Conservation (phyloP, 2,888 invertebrate genomes). For the Acleris holmiana region DNA sequence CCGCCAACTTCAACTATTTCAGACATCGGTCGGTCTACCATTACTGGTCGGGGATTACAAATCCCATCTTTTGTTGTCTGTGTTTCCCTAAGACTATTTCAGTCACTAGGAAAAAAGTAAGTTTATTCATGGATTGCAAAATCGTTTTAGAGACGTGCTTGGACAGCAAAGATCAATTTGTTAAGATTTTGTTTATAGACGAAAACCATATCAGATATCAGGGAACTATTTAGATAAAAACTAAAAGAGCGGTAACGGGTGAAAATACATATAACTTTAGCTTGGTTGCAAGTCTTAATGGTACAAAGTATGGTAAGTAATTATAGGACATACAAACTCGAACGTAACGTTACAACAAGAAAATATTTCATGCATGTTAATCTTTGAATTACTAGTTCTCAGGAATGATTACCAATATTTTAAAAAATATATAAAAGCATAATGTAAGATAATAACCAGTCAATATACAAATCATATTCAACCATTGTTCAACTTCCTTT, state of each 20-base stretch:
- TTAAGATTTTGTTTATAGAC: conserved; percentile 7
- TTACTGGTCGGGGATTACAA: too few species aligned
- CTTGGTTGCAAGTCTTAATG: conserved; percentile 18
- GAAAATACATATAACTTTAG: neutral
- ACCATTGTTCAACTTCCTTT: conserved; percentile 3
- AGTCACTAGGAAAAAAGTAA: neutral
- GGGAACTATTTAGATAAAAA: neutral
- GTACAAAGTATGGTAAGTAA: conserved; percentile 34
- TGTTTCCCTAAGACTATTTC: neutral
- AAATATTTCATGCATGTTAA: neutral
- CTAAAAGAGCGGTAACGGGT: neutral
- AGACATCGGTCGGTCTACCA: too few species aligned
- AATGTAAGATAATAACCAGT: neutral
- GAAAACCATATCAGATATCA: neutral
- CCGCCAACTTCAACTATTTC: too few species aligned
- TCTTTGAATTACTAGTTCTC: neutral
- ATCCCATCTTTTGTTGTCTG: too few species aligned
- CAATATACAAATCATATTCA: neutral
- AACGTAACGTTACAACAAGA: too few species aligned
- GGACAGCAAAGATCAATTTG: conserved; percentile 14
- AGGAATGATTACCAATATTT: neutral
- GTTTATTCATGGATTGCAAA: too few species aligned
- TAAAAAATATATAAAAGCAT: neutral
- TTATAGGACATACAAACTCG: too few species aligned
- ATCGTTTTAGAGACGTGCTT: too few species aligned